Evolutionary conservation across 1,140 invertebrate species (phyloP).

Genomic region (Drosophila bipectinata): DNA sequence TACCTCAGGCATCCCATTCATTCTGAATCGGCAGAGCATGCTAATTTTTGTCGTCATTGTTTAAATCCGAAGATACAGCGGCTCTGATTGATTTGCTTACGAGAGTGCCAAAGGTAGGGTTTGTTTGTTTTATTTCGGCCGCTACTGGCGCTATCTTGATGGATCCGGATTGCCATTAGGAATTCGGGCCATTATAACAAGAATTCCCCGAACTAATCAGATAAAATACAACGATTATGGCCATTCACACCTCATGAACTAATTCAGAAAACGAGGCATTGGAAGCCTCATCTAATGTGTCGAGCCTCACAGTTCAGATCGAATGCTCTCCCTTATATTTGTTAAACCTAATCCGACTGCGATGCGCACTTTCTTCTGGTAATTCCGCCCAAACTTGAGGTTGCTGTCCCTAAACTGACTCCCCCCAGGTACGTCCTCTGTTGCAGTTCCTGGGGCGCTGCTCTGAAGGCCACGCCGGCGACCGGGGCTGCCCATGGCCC

Average conservation of each 20-base stretch:
- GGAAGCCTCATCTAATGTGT: not conserved
- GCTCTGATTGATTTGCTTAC: slow-evolving; percentile 30
- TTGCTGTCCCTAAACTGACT: not conserved
- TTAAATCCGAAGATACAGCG: slow-evolving; percentile 23
- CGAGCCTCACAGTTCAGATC: not conserved
- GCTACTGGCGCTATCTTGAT: slow-evolving; percentile 26
- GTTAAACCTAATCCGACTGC: not conserved
- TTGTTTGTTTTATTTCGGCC: slow-evolving; percentile 33
- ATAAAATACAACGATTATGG: not conserved
- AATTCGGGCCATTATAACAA: not conserved
- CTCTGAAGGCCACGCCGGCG: not conserved
- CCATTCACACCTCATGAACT: not conserved
- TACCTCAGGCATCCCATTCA: slow-evolving; percentile 55
- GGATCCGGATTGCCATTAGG: not conserved
- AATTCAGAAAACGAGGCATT: too few species aligned
- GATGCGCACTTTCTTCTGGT: slow-evolving; percentile 42
- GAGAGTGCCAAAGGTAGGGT: slow-evolving; percentile 29
- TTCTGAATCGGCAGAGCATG: slow-evolving; percentile 26
- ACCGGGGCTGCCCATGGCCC: not conserved
- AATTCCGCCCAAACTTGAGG: not conserved
- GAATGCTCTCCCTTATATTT: not conserved
- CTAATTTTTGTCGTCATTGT: slow-evolving; percentile 32
- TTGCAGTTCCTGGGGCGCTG: not conserved
- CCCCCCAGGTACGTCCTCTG: slow-evolving; percentile 24
- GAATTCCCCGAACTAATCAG: not conserved